Percentiles rank a stretch among this genome's conserved stretches.
Evolutionary conservation across 2,888 invertebrate genomes (phyloP).

Genomic region (Chrysodeixis includens): DNA sequence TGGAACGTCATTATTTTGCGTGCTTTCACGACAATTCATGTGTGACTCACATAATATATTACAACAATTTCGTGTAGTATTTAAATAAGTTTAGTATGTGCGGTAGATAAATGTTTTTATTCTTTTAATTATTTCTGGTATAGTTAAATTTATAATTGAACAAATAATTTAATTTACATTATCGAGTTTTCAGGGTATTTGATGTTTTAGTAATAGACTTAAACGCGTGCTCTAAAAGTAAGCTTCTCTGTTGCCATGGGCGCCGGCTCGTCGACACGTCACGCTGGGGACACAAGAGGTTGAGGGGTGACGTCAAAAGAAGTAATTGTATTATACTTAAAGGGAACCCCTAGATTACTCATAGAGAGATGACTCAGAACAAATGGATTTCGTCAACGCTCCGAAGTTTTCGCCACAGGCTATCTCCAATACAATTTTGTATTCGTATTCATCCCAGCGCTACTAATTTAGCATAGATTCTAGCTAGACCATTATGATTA

Average conservation of each 20-base stretch:
- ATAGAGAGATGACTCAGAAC: conserved; percentile 19
- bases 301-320: conserved; percentile 34
- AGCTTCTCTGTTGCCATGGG: conserved; percentile 35
- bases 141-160: neutral
- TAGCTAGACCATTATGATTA: conserved; percentile 18
- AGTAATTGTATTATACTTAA: conserved; percentile 11
- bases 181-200: no score
- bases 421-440: conserved; percentile 5
- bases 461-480: conserved; percentile 6
- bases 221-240: neutral
- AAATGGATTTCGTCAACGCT: conserved; percentile 5
- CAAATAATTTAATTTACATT: no score
- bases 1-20: neutral
- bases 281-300: conserved; percentile 13
- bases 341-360: conserved; percentile 13
- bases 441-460: conserved; percentile 7
- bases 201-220: conserved; percentile 18
- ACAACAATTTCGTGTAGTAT: neutral
- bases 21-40: neutral
- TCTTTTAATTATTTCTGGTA: neutral
- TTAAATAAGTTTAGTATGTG: neutral
- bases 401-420: neutral
- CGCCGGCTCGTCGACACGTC: conserved; percentile 18
- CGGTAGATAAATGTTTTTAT: neutral
- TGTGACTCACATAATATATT: neutral